Base-by-base conservation (phyloP, 2,113 vertebrate species). In the Noctilio leporinus region DNA sequence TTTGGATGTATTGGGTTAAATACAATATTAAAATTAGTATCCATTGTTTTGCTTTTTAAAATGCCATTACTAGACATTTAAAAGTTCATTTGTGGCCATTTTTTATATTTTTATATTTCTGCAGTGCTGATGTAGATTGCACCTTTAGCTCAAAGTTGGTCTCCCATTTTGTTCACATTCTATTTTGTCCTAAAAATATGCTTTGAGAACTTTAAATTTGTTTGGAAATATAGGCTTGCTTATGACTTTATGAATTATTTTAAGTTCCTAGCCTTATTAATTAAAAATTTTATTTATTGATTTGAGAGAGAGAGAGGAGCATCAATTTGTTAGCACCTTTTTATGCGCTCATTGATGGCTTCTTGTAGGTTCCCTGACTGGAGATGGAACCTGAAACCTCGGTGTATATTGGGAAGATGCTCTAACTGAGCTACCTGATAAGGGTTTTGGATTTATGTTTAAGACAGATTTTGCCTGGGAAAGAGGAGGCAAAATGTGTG, bases 91-190 rank as follows among this genome's bases (percentile, higher is more conserved):
- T 67, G 64, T 92, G n/a, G n/a, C n/a, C n/a, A n/a, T n/a, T n/a
- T n/a, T n/a, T n/a, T n/a, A 47, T 22, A 53, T 77, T 95, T 94
- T 93, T 89, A 45, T 85, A 72, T 95, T 95, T 93, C 35, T 93
- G 5, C 20, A 72, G 9, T 67, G 30, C 55, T 94, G 22, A 51
- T 75, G 11, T 69, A 45, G n/a, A 70, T 90, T 86, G 85, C 9
- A 88, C 40, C 51, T 91, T 81, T 96, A n/a, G n/a, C 40, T 95
- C 57, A 86, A n/a, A 94, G 9, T 87, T 94, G 17, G 10, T 94
- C 53, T 95, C 64, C 85, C 35, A 22, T 91, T 88, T 94, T 87
- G 45, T 83, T 92, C 40, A 89, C 40, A 65, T 26, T 70, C 22
- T 17, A 55, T 45, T 75, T 92, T 94, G 2, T 93, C 87, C 55